Base-by-base conservation (phyloP, 2,113 vertebrate genomes). In the Oncorhynchus keta region DNA sequence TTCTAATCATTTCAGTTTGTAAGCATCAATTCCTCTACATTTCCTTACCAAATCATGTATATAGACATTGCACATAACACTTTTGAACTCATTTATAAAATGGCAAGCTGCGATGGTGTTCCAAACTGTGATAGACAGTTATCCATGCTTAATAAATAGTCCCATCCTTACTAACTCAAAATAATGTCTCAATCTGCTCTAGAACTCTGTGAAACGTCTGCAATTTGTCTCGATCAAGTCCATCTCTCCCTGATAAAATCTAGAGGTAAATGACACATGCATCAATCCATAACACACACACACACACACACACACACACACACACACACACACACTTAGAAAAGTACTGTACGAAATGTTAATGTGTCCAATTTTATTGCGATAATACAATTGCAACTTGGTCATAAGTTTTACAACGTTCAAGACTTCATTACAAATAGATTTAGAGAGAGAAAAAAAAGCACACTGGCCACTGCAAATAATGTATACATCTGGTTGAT, bases 321-420 rank as follows among this genome's bases (percentile, higher is more conserved):
- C n/a, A n/a, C 3, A 39, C 8, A 35, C 32, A 35, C 6, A 39
- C 2, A 45, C 8, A 45, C 2, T 11, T 45, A 55, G 51, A 55
- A 55, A 11, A 26, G 61, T n/a, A 24, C 61, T 22, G 24, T 20
- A n/a, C 55, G 28, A 2, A 20, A 49, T 59, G 30, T 35, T 72
- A 14, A 48, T 11, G 39, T 45, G 39, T 45, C 39, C 39, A 39
- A 3, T 45, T 45, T 45, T 45, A 45, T 45, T 45, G 39, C 9
- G 9, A 89, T 87, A 86, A 89, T 70, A 79, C 80, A 85, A 89
- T 88, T 93, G 90, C 90, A 93, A 90, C 80, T 90, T 92, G 14
- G 14, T 76, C 89, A 94, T 88, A 88, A 76, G 18, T 48, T 32
- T 11, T 62, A 49, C 61, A 49, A 24, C 62, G 28, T 62, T 24